Conservation (phyloP, 2,888 invertebrate species). For the Lasius platythorax region DNA sequence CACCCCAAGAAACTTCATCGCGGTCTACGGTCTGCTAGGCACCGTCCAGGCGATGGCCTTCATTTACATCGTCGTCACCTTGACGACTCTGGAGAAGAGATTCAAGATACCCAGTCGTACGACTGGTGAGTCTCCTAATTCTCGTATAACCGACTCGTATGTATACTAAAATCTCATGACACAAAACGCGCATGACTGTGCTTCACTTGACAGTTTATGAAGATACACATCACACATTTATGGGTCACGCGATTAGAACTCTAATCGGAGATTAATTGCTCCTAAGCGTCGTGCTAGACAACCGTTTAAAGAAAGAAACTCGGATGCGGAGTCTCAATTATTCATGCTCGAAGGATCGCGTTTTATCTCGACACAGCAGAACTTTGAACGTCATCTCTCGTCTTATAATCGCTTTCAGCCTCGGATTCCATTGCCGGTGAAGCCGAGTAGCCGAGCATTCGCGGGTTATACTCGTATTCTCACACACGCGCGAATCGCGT, state of each 20-base stretch:
- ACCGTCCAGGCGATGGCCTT: slow-evolving; percentile 90
- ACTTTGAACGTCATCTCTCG: slow-evolving; percentile 42
- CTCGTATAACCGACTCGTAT: background rate
- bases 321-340: background rate
- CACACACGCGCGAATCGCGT: slow-evolving; percentile 52
- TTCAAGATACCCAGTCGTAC: slow-evolving; percentile 90
- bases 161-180: background rate
- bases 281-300: background rate
- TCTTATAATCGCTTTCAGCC: slow-evolving; percentile 49
- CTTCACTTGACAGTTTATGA: background rate
- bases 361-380: slow-evolving; percentile 12
- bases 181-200: background rate
- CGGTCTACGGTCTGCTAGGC: slow-evolving; percentile 89
- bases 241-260: background rate
- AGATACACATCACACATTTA: background rate
- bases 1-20: slow-evolving; percentile 88
- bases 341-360: background rate
- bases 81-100: slow-evolving; percentile 90
- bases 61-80: slow-evolving; percentile 89
- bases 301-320: background rate
- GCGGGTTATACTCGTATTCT: slow-evolving; percentile 61
- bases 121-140: slow-evolving; percentile 86
- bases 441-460: slow-evolving; percentile 53
- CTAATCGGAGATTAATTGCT: background rate
- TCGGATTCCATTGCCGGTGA: slow-evolving; percentile 56